These are phyloP conservation scores for Xanthorhoe spadicearia DNA, from an alignment of 2,888 invertebrate species.

Conservation along the genomic window DNA sequence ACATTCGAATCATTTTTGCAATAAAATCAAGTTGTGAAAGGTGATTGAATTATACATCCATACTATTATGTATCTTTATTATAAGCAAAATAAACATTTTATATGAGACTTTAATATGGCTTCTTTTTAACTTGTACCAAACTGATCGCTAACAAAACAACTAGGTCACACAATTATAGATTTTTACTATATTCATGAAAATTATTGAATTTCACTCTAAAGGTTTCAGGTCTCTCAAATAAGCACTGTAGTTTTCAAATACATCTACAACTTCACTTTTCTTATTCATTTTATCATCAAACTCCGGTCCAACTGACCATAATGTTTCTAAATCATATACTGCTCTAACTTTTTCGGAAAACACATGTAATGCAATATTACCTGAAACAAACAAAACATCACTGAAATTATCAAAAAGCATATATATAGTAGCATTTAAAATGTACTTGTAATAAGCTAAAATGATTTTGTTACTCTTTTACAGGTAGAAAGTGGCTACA, in stretches of 20 bases:
- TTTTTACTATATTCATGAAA: not conserved
- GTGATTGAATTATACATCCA: slow-evolving; percentile 73
- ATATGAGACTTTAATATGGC: slow-evolving; percentile 78
- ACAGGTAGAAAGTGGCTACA: too few species aligned
- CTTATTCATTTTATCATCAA: slow-evolving; percentile 88
- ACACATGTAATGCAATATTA: slow-evolving; percentile 96
- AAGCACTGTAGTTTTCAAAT: slow-evolving; percentile 87
- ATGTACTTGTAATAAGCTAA: too few species aligned
- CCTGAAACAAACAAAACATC: slow-evolving; percentile 83
- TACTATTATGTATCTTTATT: slow-evolving; percentile 76
- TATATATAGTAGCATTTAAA: too few species aligned
- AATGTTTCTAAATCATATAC: slow-evolving; percentile 95
- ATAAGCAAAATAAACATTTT: slow-evolving; percentile 84
- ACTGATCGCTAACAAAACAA: not conserved
- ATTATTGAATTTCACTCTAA: slow-evolving; percentile 47
- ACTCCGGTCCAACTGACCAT: slow-evolving; percentile 94
- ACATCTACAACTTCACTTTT: slow-evolving; percentile 86
- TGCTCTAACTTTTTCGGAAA: slow-evolving; percentile 88
- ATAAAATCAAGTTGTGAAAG: slow-evolving; percentile 56
- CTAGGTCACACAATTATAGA: not conserved
- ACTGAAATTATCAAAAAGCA: not conserved
- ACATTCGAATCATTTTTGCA: slow-evolving; percentile 39
- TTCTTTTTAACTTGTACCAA: slow-evolving; percentile 50
- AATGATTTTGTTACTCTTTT: too few species aligned
- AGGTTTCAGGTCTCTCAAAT: slow-evolving; percentile 87